Conservation (phyloP, 2,888 invertebrate species). For the Dryobotodes eremita region DNA sequence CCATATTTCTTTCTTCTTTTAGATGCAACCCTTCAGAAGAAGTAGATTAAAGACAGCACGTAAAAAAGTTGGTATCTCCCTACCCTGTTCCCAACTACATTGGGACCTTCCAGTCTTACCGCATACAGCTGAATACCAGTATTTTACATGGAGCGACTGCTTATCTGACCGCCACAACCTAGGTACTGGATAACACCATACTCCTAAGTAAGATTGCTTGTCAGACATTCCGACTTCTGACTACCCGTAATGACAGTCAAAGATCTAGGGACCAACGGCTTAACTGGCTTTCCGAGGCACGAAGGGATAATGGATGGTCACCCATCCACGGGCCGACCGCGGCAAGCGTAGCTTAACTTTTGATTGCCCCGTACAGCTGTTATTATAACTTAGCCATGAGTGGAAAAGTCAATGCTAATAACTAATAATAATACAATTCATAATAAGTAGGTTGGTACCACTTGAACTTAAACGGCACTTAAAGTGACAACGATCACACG, state of each 20-base stretch:
- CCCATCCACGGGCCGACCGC: neutral
- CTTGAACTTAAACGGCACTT: conserved; percentile 17
- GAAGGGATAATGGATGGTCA: neutral
- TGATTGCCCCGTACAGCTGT: neutral
- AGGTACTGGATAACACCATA: neutral
- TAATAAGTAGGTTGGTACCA: conserved; percentile 17
- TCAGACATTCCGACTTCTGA: neutral
- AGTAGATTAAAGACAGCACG: neutral
- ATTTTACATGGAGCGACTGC: too few relatives aligned
- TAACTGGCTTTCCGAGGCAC: neutral
- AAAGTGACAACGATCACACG: conserved; percentile 29
- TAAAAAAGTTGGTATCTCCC: neutral
- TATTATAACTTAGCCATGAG: neutral
- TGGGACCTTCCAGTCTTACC: neutral
- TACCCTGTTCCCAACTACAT: neutral
- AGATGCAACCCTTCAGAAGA: neutral
- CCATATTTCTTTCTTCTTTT: neutral
- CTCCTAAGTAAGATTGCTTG: neutral
- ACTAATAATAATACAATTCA: neutral
- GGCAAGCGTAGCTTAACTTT: neutral
- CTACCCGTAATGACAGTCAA: neutral
- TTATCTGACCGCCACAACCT: too few relatives aligned
- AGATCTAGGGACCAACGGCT: neutral
- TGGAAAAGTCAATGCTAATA: neutral
- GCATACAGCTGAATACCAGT: neutral